These are phyloP conservation scores for Pandemis corylana DNA, from an alignment of 2,888 invertebrate genomes.

Conservation along the genomic window DNA sequence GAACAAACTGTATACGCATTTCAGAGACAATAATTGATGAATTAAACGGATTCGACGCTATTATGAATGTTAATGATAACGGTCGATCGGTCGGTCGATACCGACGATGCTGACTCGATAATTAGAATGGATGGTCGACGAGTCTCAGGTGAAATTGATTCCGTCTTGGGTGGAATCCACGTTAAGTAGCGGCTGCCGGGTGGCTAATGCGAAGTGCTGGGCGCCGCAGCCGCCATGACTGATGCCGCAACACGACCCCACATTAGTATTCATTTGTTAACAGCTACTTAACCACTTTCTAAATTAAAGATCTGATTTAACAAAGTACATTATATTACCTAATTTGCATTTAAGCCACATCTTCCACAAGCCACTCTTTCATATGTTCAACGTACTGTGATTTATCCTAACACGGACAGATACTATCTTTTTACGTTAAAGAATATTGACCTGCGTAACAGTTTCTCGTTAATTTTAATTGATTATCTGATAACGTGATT, in stretches of 20 bases:
- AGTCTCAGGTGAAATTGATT: constrained; percentile 66
- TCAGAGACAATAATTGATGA: constrained; percentile 74
- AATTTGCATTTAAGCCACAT: constrained; percentile 52
- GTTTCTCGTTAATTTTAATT: constrained; percentile 38
- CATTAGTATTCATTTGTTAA: constrained; percentile 70
- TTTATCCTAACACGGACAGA: constrained; percentile 60
- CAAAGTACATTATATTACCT: constrained; percentile 53
- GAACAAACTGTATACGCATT: constrained; percentile 58
- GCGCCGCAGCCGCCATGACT: constrained; percentile 46
- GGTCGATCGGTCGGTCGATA: constrained; percentile 61
- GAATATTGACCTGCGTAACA: constrained; percentile 35
- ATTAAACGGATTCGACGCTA: constrained; percentile 72
- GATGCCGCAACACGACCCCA: constrained; percentile 51
- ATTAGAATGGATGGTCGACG: constrained; percentile 77
- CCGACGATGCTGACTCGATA: constrained; percentile 58
- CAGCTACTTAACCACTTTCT: constrained; percentile 54
- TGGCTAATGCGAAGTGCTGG: constrained; percentile 55
- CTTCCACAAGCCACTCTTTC: constrained; percentile 42
- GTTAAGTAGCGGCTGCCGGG: constrained; percentile 59
- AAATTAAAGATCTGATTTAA: constrained; percentile 67
- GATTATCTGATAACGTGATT: constrained; percentile 52
- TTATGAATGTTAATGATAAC: constrained; percentile 78
- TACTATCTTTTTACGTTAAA: constrained; percentile 58
- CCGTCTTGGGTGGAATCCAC: constrained; percentile 57
- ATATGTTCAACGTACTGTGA: constrained; percentile 53